Evolutionary conservation across 2,888 invertebrate species (phyloP), one percentile per base, ranked within the genome.

Genomic region (Eucriotettix oculatus): DNA sequence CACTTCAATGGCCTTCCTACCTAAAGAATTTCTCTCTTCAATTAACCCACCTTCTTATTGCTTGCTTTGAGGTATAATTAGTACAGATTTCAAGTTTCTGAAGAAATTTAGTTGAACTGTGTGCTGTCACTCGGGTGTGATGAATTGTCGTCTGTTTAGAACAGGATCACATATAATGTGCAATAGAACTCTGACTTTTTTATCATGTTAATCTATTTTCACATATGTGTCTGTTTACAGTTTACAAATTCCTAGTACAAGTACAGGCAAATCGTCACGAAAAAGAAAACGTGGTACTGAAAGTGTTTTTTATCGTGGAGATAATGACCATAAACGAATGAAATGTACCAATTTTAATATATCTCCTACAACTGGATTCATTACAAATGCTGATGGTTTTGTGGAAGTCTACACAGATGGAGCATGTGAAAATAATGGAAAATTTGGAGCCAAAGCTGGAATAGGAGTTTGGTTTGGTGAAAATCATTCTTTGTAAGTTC

Each of bases 381-480:
- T 16, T 14, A 41, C 55, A 10, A 53, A 61, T 56, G 42, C 48
- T 17, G 83, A 73, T 61, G 77, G 76, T 29, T 79, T 74, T 68
- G 78, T 80, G 1, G 71, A 78, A 44, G 89, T 94, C 1, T 97
- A 87, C 71, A 96, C 96, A 1, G 97, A 97, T 78, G 97, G 97
- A 1, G 90, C 94, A 0, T 97, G 97, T 73, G 80, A 83, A 60
- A 78, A 81, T 42, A 97, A 97, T 77, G 96, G 96, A 0, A 73
- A 70, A 59, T 66, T 66, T n/a, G 79, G 81, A 63, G 90, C 95
- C 0, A 78, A 78, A 70, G 97, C 95, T 12, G 97, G 97, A 1
- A 80, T 92, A 61, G 98, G 98, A 1, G 91, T 97, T 10, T 99
- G 86, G 79, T 98, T 96, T 80, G 90, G 85, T 3, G 79, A 83